phyloP scores from a whole-genome alignment of 2,888 invertebrate species.

The Coelinius sp. region DNA sequence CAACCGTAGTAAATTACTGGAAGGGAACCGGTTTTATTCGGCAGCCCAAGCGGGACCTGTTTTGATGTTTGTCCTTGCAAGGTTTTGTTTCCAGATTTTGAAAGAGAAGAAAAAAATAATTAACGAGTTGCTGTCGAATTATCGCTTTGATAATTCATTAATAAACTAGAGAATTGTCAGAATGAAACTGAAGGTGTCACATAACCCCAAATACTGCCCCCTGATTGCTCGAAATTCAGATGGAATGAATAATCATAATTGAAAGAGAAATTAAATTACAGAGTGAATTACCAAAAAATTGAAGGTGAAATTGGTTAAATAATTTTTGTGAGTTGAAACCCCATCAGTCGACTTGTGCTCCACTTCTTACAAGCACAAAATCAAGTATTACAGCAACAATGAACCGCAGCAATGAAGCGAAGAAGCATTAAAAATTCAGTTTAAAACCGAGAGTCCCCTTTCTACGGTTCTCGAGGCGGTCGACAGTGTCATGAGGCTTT shows the following conservation, averaged over 20 bases:
- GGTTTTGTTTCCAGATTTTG: not conserved
- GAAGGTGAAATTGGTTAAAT: not conserved
- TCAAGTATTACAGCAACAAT: slow-evolving; percentile 19
- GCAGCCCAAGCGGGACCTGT: slow-evolving; percentile 19
- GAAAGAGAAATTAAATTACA: not conserved
- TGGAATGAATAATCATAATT: not conserved
- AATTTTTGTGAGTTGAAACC: not conserved
- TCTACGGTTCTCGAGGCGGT: not conserved
- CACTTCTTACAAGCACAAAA: slow-evolving; percentile 17
- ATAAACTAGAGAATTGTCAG: too few species aligned
- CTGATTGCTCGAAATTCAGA: too few species aligned
- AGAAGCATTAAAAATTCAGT: slow-evolving; percentile 24
- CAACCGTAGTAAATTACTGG: not conserved
- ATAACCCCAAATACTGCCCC: too few species aligned
- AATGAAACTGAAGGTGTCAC: too few species aligned
- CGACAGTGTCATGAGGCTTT: slow-evolving; percentile 4
- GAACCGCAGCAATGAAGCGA: slow-evolving; percentile 23
- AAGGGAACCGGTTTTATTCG: slow-evolving; percentile 32
- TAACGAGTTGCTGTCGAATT: too few species aligned
- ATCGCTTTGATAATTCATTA: too few species aligned
- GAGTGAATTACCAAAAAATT: not conserved
- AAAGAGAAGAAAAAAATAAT: not conserved
- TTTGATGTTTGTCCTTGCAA: slow-evolving; percentile 33
- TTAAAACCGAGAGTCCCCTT: slow-evolving; percentile 22
- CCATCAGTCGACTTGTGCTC: not conserved